Evolutionary conservation across 2,797 vertebrate species (phyloP), one percentile per base, ranked within the genome.

Genomic region (Alfaro cultratus): DNA sequence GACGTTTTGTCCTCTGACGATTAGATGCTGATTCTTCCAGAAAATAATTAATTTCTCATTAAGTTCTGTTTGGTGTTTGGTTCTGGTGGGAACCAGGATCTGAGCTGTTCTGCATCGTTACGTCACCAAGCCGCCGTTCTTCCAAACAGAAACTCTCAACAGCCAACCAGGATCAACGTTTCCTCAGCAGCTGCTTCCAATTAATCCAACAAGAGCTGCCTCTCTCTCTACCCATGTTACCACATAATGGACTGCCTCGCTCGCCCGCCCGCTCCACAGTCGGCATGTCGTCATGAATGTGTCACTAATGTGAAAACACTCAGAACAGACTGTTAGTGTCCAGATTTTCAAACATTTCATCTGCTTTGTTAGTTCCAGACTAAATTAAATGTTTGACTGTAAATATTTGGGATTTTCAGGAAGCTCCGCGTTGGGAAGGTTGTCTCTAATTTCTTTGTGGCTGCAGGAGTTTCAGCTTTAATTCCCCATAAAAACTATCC

Each of bases 121-220:
- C 74, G 79, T 92, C 85, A 87, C 13, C 41, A 5, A 71, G 85
- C 21, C 84, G 76, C 81, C 75, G 81, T 83, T 74, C 78, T 60
- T 74, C 82, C 83, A 83, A 71, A 70, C 62, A 36, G 21, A 47
- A 51, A 49, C 57, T 49, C 21, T 13, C 31, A 8, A 39, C 74
- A 41, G 46, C 62, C 73, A 36, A 81, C 55, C 72, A 62, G 81
- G 23, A 85, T 78, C 75, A 67, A 41, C 51, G 51, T 81, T 85
- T 41, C 41, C 77, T 68, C 84, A 41, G 70, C 93, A 93, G 89
- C 92, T 94, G 92, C 86, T 88, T 91, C 90, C 91, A 91, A 88
- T 95, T 92, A 90, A 80, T 83, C 86, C 83, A 80, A 80, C 83
- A 84, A 78, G 2, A 81, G 73, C 83, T 46, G 82, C 77, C 57